Conservation (phyloP, 2,888 invertebrate genomes). For the Drosophila differens region DNA sequence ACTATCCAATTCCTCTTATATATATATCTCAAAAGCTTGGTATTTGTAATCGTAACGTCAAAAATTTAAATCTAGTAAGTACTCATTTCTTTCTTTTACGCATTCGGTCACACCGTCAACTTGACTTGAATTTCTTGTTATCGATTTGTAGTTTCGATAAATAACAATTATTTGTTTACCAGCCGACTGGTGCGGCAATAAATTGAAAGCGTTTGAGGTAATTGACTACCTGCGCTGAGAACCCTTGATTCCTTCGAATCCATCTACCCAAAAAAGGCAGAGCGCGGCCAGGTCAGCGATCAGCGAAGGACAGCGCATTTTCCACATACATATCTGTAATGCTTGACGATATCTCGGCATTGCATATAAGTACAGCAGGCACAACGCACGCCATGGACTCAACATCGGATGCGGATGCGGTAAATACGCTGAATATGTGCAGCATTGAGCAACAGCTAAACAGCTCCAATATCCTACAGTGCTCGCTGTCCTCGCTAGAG, state of each 20-base stretch:
- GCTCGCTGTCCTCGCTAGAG: conserved; percentile 78
- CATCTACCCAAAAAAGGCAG: conserved; percentile 3
- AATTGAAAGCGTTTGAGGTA: conserved; percentile 14
- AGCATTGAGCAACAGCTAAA: conserved; percentile 58
- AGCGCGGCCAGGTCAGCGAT: conserved; percentile 15
- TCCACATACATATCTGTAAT: conserved; percentile 43
- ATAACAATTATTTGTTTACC: conserved; percentile 52
- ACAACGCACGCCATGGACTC: conserved; percentile 58
- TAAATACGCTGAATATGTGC: conserved; percentile 47
- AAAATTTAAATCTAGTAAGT: neutral
- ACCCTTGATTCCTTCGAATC: conserved; percentile 21
- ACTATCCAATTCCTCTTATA: neutral
- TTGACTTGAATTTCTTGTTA: conserved; percentile 7
- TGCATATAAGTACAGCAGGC: conserved; percentile 45
- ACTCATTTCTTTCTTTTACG: neutral
- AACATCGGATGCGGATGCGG: conserved; percentile 54
- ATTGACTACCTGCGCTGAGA: conserved; percentile 37
- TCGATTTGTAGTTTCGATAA: conserved; percentile 43
- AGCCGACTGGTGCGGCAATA: conserved; percentile 60
- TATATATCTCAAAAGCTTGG: neutral
- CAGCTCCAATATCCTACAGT: conserved; percentile 71
- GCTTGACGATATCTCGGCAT: conserved; percentile 47
- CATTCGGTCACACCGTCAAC: conserved; percentile 26
- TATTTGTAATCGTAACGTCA: neutral
- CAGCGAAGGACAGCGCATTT: conserved; percentile 15